Conservation (phyloP, 1,140 invertebrate genomes). For the Bombus confusus region DNA sequence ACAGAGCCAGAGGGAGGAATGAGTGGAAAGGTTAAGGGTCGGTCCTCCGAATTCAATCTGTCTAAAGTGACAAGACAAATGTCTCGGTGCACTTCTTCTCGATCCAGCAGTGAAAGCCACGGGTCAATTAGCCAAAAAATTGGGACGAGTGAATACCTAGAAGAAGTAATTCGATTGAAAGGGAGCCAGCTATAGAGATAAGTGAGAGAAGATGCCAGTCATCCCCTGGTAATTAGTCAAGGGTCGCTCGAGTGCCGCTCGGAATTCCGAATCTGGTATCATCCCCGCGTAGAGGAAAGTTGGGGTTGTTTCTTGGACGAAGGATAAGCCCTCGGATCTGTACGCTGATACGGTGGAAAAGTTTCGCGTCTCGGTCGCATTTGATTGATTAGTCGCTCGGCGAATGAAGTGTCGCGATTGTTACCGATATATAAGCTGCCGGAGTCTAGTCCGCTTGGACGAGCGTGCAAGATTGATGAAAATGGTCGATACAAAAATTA, state of each 20-base stretch:
- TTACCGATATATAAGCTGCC: slow-evolving; percentile 44
- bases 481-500: slow-evolving; percentile 47
- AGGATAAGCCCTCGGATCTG: slow-evolving; percentile 59
- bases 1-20: neutral
- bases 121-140: slow-evolving; percentile 82
- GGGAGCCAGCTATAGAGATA: slow-evolving; percentile 76
- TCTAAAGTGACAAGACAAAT: slow-evolving; percentile 75
- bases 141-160: slow-evolving; percentile 74
- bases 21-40: slow-evolving; percentile 34
- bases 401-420: slow-evolving; percentile 67
- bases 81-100: slow-evolving; percentile 61
- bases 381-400: slow-evolving; percentile 65
- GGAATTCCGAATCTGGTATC: slow-evolving; percentile 66
- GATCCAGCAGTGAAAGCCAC: slow-evolving; percentile 39
- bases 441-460: slow-evolving; percentile 32
- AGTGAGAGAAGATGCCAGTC: slow-evolving; percentile 81
- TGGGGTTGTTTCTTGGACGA: slow-evolving; percentile 52
- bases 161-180: slow-evolving; percentile 82
- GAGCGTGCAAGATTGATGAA: slow-evolving; percentile 52
- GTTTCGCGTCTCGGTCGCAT: slow-evolving; percentile 58
- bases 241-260: slow-evolving; percentile 71
- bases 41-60: slow-evolving; percentile 70
- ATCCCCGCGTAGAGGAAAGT: slow-evolving; percentile 30
- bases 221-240: slow-evolving; percentile 81
- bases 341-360: slow-evolving; percentile 57